Conservation (phyloP, 1,140 invertebrate species). For the Cherax destructor region DNA sequence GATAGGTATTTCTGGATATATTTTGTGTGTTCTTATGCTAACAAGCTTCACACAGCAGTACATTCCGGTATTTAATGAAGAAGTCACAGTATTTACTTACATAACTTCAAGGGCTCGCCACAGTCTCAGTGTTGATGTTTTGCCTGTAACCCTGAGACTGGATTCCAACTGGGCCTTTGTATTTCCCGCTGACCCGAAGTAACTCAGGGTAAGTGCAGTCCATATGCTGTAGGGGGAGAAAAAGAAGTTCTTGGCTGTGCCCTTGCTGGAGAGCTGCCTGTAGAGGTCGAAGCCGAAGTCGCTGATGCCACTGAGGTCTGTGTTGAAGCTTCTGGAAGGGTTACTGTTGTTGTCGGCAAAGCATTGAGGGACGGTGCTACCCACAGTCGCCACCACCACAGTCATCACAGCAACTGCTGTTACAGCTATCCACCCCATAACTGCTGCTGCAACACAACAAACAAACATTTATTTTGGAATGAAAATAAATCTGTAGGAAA, state of each 20-base stretch:
- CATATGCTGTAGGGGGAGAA: slow-evolving; percentile 92
- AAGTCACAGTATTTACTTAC: slow-evolving; percentile 35
- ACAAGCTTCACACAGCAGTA: no score
- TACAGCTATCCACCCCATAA: not conserved
- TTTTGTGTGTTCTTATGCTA: no score
- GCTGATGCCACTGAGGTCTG: slow-evolving; percentile 30
- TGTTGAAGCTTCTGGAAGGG: not conserved
- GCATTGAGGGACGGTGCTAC: not conserved
- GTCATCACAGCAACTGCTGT: not conserved
- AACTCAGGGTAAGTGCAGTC: slow-evolving; percentile 85
- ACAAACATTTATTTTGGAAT: no score
- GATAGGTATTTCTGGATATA: no score
- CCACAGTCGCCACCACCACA: not conserved
- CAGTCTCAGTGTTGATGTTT: slow-evolving; percentile 48
- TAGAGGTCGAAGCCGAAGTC: slow-evolving; percentile 58
- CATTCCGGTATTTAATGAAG: no score
- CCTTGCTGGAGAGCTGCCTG: slow-evolving; percentile 30
- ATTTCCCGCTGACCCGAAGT: slow-evolving; percentile 83
- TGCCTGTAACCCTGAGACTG: slow-evolving; percentile 25
- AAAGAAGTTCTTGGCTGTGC: slow-evolving; percentile 81
- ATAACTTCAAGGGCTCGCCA: slow-evolving; percentile 60
- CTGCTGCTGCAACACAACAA: not conserved
- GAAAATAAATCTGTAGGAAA: no score
- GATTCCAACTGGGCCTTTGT: slow-evolving; percentile 75
- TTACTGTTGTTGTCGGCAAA: not conserved